Evolutionary conservation across 2,888 invertebrate genomes (phyloP).

Genomic region (Odontocerum albicorne): DNA sequence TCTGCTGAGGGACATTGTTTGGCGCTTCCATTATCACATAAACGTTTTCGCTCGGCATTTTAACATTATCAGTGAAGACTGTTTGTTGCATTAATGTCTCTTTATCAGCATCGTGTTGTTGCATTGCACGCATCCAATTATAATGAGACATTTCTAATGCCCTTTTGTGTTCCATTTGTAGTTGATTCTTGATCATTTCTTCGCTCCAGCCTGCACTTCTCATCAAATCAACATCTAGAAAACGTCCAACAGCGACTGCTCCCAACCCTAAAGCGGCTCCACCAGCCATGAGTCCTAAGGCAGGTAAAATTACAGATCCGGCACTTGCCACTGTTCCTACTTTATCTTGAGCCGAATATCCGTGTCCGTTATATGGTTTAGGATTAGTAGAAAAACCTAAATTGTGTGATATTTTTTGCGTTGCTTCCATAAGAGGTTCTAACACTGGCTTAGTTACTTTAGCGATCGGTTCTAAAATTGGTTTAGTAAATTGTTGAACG

Average conservation of each 20-base stretch:
- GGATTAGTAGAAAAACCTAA: slow-evolving; percentile 62
- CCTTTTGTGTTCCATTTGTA: slow-evolving; percentile 60
- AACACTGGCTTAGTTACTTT: slow-evolving; percentile 66
- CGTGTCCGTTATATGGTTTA: slow-evolving; percentile 48
- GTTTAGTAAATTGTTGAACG: slow-evolving; percentile 63
- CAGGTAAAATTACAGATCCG: slow-evolving; percentile 70
- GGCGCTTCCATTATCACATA: slow-evolving; percentile 53
- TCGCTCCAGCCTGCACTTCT: slow-evolving; percentile 54
- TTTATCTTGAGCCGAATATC: slow-evolving; percentile 60
- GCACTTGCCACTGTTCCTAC: slow-evolving; percentile 62
- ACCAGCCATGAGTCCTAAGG: slow-evolving; percentile 77
- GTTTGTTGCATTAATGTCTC: slow-evolving; percentile 51
- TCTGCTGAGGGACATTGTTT: slow-evolving; percentile 39
- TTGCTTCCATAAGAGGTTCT: slow-evolving; percentile 76
- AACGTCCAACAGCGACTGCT: slow-evolving; percentile 75
- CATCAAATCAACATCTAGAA: slow-evolving; percentile 66
- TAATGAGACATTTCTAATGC: slow-evolving; percentile 47
- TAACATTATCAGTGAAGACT: slow-evolving; percentile 55
- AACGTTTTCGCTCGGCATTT: slow-evolving; percentile 58
- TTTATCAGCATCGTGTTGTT: slow-evolving; percentile 42
- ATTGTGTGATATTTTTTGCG: slow-evolving; percentile 78
- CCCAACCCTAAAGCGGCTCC: slow-evolving; percentile 81
- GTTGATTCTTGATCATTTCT: slow-evolving; percentile 46
- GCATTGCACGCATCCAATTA: slow-evolving; percentile 43
- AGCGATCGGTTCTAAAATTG: slow-evolving; percentile 51